Evolutionary conservation across 1,140 invertebrate species (phyloP), one percentile per base, ranked within the genome.

Genomic region (Oryctes rhinoceros): DNA sequence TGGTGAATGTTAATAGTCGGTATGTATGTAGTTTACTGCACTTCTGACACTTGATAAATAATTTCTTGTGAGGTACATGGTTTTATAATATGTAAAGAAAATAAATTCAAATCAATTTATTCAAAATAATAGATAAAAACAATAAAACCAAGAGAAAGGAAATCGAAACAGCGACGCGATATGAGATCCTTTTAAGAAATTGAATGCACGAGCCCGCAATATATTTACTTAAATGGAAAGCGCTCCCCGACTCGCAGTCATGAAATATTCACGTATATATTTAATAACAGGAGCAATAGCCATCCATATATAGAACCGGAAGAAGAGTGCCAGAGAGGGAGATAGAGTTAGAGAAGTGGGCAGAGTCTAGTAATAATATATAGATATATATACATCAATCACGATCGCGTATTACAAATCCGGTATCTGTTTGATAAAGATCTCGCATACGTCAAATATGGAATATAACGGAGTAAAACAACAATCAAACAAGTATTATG

Each of bases 401-500:
- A 74, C 71, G 5, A 35, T 74, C 18, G 37, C 71, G 30, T 35
- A 35, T 74, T 74, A 24, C 71, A 35, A 74, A 74, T 75, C 62
- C 79, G 48, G 79, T 62, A 80, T 80, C 77, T 80, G 53, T 79
- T 48, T 80, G 81, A 82, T 82, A 80, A 80, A 80, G 78, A 82
- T 80, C 79, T 80, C 81, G 78, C 79, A 62, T 62, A 82, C 79
- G 79, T 82, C 81, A 82, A 80, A 79, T 76, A 79, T 75, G 53
- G 53, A 82, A 82, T 80, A 82, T 80, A 79, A 82, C 81, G 47
- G 71, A 79, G 81, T 82, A 81, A 82, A 82, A 82, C 81, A 82
- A 82, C 79, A 81, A 82, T 82, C 81, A 82, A 82, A 82, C 81
- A 82, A 82, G 81, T 81, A 81, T 78, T 80, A 81, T 78, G 78